These are phyloP conservation scores for Copidosoma aretas DNA, from an alignment of 2,888 invertebrate species.

Conservation along the genomic window DNA sequence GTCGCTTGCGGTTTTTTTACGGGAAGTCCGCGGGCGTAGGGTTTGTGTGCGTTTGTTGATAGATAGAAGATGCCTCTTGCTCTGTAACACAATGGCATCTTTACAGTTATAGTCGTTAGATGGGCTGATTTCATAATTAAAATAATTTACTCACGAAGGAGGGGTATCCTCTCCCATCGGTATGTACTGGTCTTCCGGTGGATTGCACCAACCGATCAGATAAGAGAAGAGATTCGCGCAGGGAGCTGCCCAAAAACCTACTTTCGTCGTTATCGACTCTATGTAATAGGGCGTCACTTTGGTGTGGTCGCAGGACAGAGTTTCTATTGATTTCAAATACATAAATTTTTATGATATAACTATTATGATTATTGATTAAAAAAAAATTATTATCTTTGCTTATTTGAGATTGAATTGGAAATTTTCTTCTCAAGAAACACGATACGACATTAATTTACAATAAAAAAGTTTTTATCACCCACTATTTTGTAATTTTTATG, in stretches of 20 bases:
- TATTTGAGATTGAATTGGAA: too few species aligned
- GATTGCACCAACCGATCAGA: constrained; percentile 83
- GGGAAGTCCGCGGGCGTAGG: constrained; percentile 84
- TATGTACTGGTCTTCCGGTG: constrained; percentile 79
- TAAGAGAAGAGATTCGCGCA: constrained; percentile 84
- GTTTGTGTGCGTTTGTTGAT: constrained; percentile 82
- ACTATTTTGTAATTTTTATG: too few species aligned
- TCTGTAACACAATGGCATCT: constrained; percentile 63
- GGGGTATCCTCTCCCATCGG: constrained; percentile 86
- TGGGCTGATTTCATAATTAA: background rate
- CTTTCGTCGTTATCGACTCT: constrained; percentile 81
- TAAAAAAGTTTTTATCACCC: too few species aligned
- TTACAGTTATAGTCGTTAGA: background rate
- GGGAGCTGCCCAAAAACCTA: constrained; percentile 86
- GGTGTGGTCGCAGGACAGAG: constrained; percentile 86
- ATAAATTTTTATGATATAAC: too few species aligned
- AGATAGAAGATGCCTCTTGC: constrained; percentile 87
- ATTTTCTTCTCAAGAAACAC: too few species aligned
- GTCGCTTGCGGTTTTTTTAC: constrained; percentile 66
- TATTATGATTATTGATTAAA: too few species aligned
- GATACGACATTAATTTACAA: too few species aligned
- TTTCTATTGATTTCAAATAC: constrained; percentile 66
- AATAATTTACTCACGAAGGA: constrained; percentile 69
- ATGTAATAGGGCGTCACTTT: constrained; percentile 91
- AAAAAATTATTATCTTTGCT: too few species aligned